These are phyloP conservation scores for Neogale vison DNA, from an alignment of 2,113 vertebrate species.

Conservation along the genomic window DNA sequence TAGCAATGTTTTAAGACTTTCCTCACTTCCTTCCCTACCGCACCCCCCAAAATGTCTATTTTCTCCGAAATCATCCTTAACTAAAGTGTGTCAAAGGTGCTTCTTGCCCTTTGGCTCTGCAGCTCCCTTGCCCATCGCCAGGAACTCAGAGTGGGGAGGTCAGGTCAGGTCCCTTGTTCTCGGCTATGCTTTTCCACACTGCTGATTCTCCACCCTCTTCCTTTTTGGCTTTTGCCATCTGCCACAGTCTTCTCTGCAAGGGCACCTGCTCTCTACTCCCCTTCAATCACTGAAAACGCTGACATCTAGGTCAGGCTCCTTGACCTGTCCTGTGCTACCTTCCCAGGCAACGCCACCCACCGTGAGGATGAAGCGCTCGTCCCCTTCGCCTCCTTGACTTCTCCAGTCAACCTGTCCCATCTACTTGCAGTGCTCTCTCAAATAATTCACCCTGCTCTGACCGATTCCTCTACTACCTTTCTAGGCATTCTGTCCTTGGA, in stretches of 20 bases:
- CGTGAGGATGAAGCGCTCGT: neutral
- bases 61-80: conserved; percentile 22
- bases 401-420: neutral
- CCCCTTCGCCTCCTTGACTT: neutral
- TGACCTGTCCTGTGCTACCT: neutral
- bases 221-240: neutral
- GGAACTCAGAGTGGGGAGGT: neutral
- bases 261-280: neutral
- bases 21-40: neutral
- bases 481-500: neutral
- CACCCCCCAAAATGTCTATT: neutral
- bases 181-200: neutral
- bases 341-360: neutral
- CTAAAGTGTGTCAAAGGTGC: neutral
- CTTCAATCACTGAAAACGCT: neutral
- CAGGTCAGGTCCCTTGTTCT: neutral
- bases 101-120: neutral
- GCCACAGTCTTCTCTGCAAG: neutral
- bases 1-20: neutral
- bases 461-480: neutral
- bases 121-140: neutral
- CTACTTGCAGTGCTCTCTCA: neutral
- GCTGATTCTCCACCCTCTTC: neutral
- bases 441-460: neutral
- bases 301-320: neutral